phyloP scores from a whole-genome alignment of 37 sponge, comb jelly and placozoan genomes.

The Spongilla lacustris region DNA sequence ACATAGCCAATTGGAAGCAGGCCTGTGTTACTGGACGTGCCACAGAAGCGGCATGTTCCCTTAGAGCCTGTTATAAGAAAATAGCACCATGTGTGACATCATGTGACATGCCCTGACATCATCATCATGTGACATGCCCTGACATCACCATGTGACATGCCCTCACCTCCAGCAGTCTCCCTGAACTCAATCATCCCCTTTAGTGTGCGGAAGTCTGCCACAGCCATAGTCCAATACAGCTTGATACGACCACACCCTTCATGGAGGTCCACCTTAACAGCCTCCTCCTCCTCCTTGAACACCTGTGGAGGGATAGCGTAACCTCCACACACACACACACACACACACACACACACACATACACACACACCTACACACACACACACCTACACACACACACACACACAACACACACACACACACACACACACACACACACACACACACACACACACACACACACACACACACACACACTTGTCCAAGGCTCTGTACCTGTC shows the following conservation, averaged over 20 bases:
- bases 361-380: background rate
- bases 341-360: background rate
- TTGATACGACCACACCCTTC: constrained; percentile 97
- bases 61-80: constrained; percentile 69
- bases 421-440: background rate
- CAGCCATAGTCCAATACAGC: constrained; percentile 97
- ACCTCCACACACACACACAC: background rate
- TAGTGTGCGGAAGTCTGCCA: constrained; percentile 91
- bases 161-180: constrained; percentile 79
- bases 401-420: background rate
- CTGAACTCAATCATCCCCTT: constrained; percentile 96
- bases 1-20: constrained; percentile 86
- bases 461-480: background rate
- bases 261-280: constrained; percentile 92
- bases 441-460: constrained; percentile 3
- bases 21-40: constrained; percentile 71
- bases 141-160: too few species aligned
- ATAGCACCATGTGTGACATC: too few species aligned
- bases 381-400: background rate
- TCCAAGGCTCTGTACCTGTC: constrained; percentile 55
- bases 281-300: constrained; percentile 98
- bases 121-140: too few species aligned
- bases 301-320: constrained; percentile 48
- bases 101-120: too few species aligned
- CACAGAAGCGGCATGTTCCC: constrained; percentile 93